A percentile compares a stretch with the other conserved stretches of the same genome.
These are phyloP conservation scores for Hylaeus volcanicus DNA, from an alignment of 1,140 invertebrate genomes.

Conservation along the genomic window DNA sequence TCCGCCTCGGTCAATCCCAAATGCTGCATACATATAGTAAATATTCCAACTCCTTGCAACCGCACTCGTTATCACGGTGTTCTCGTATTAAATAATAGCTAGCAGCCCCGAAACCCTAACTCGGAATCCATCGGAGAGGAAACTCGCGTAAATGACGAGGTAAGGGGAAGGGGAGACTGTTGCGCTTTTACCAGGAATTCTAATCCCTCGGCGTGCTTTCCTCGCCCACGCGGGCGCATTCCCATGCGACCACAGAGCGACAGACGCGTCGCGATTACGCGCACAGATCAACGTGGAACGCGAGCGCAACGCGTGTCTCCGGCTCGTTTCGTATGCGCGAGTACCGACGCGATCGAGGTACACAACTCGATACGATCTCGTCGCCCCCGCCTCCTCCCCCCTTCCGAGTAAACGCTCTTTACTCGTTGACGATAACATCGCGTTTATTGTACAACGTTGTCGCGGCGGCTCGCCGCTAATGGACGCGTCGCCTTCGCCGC, in stretches of 20 bases:
- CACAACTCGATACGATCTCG: slow-evolving; percentile 16
- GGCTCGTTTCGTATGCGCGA: background rate
- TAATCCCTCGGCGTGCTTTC: slow-evolving; percentile 52
- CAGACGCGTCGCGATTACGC: slow-evolving; percentile 55
- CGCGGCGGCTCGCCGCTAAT: background rate
- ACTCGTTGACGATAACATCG: slow-evolving; percentile 31
- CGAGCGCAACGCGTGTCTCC: slow-evolving; percentile 5
- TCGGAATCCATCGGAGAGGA: background rate
- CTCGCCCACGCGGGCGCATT: slow-evolving; percentile 60
- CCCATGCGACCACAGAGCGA: slow-evolving; percentile 44
- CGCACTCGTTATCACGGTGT: too few species aligned
- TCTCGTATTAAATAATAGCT: too few species aligned
- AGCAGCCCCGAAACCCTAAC: too few species aligned
- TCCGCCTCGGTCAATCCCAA: too few species aligned
- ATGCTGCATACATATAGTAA: too few species aligned
- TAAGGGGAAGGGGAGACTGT: background rate
- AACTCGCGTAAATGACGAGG: slow-evolving; percentile 26
- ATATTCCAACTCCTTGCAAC: too few species aligned
- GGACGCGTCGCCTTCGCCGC: background rate
- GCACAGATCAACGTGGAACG: background rate
- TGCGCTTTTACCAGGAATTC: slow-evolving; percentile 50
- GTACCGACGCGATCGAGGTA: slow-evolving; percentile 5
- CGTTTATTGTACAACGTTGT: slow-evolving; percentile 8
- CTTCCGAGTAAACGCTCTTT: slow-evolving; percentile 37
- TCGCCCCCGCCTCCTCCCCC: background rate